Evolutionary conservation across 1,140 invertebrate species (phyloP).

Genomic region (Drosophila melanogaster): Release_6_plus_ISO1_MT NT_033779.5:3598001-3598500

Average conservation of each 20-base stretch:
- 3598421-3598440: slow-evolving; percentile 56
- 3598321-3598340: slow-evolving; percentile 18
- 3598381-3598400: slow-evolving; percentile 47
- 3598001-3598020: not conserved
- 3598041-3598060: too few relatives aligned
- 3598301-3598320: slow-evolving; percentile 30
- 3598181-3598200: slow-evolving; percentile 50
- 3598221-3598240: slow-evolving; percentile 77
- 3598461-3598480: slow-evolving; percentile 71
- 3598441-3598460: slow-evolving; percentile 56
- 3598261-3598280: slow-evolving; percentile 66
- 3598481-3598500: slow-evolving; percentile 74
- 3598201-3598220: slow-evolving; percentile 37
- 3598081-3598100: slow-evolving; percentile 8
- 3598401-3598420: slow-evolving; percentile 65
- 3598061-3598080: slow-evolving; percentile 4
- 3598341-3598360: slow-evolving; percentile 3
- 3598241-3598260: slow-evolving; percentile 82
- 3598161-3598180: slow-evolving; percentile 59
- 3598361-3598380: slow-evolving; percentile 9
- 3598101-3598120: slow-evolving; percentile 63
- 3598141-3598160: slow-evolving; percentile 64
- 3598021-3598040: too few relatives aligned
- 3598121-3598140: slow-evolving; percentile 64
- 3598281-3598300: slow-evolving; percentile 67